Percentiles rank a stretch among this genome's conserved stretches.
phyloP scores from a whole-genome alignment of 2,888 invertebrate genomes.

The Drepana falcataria region DNA sequence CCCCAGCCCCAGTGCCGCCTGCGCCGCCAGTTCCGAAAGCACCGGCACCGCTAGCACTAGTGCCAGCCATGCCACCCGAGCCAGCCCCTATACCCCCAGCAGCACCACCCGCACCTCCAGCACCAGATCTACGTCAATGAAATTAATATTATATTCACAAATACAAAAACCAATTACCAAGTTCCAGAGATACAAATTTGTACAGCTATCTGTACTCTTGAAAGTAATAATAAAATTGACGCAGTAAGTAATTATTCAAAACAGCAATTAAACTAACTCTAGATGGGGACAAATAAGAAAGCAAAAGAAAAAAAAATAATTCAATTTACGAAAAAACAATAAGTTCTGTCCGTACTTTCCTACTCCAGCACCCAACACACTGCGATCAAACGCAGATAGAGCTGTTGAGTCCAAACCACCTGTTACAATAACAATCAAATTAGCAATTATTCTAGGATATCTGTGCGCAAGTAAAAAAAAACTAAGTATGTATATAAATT shows the following conservation, averaged over 20 bases:
- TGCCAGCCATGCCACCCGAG: neutral
- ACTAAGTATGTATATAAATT: neutral
- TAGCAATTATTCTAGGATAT: too few relatives aligned
- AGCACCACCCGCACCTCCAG: neutral
- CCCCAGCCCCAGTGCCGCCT: neutral
- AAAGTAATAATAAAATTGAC: too few relatives aligned
- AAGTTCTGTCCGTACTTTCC: neutral
- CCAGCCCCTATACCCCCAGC: neutral
- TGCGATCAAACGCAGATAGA: slow-evolving; percentile 25
- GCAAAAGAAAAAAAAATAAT: too few relatives aligned
- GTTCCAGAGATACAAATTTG: too few relatives aligned
- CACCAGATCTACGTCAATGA: neutral
- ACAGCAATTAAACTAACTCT: too few relatives aligned
- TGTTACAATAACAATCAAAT: slow-evolving; percentile 8
- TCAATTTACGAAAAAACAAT: too few relatives aligned
- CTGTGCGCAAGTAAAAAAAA: too few relatives aligned
- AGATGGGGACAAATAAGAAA: too few relatives aligned
- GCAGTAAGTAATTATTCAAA: too few relatives aligned
- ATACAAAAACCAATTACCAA: too few relatives aligned
- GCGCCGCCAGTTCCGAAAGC: neutral
- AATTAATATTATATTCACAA: neutral
- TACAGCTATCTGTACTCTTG: neutral
- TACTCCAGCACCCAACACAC: slow-evolving; percentile 1
- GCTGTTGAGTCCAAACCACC: slow-evolving; percentile 42
- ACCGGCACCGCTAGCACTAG: neutral